Base-by-base conservation (phyloP, 2,888 invertebrate genomes). In the Ditula angustiorana region DNA sequence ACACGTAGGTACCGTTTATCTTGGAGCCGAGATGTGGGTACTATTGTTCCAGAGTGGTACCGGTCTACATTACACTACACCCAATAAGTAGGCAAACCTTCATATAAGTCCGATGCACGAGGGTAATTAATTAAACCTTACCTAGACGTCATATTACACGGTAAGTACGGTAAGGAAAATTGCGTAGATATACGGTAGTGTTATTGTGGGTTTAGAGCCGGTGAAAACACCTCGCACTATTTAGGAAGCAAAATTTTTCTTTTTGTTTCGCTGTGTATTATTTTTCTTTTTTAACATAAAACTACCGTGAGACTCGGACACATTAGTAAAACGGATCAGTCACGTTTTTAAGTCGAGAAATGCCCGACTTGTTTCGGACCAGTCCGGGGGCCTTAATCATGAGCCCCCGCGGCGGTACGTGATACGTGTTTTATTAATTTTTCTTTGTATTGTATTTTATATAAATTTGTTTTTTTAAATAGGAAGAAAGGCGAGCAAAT, bases 21-120 rank as follows among this genome's bases (percentile, higher is more conserved):
- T 61, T 56, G 21, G 46, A 49, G 37, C 61, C 13, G 21, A 26
- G 55, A 55, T 61, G 61, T 61, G 55, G 61, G 61, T 61, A 47
- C 61, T 49, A 56, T 61, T 61, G 61, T 61, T 61, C 61, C 11
- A 11, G 21, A 49, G 47, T 47, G 23, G n/a, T 23, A 55, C 37
- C 37, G 37, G 53, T 24, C 53, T 41, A 37, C 26, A 41, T 8
- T 60, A 41, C 60, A 26, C 44, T 60, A 41, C 60, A 26, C 44
- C 23, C 60, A 44, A 44, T 60, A 44, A 30, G 37, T 16, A 21
- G n/a, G 50, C 16, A 13, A 23, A 37, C 47, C 56, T 47, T 56
- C 61, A 37, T 56, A 56, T 24, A 49, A 62, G 47, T 62, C 61
- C 56, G 37, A 33, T 47, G 37, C 56, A 61, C 61, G 13, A 21